Conservation (phyloP, 2,797 vertebrate genomes). For the Myotis pilosus region DNA sequence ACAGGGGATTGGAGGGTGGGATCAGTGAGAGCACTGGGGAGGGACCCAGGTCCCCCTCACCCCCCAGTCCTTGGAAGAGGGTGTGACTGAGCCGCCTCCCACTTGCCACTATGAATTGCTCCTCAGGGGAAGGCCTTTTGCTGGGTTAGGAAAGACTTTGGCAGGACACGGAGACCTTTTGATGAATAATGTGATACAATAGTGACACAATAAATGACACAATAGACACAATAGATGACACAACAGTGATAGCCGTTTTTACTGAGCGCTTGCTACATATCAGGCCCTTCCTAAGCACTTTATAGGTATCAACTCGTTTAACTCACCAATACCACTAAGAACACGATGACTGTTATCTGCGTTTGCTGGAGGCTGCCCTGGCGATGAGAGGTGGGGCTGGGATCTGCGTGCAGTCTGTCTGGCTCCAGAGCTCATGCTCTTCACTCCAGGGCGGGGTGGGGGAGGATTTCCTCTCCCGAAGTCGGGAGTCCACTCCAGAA, state of each 20-base stretch:
- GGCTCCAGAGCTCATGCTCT: neutral
- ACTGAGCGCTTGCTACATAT: neutral
- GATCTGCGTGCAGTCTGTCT: neutral
- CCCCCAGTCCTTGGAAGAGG: neutral
- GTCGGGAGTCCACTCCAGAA: neutral
- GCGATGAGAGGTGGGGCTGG: neutral
- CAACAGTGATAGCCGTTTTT: neutral
- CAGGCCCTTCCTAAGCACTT: neutral
- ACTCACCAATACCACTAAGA: neutral
- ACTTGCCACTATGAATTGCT: neutral
- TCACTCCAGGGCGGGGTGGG: neutral
- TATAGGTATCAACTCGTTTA: neutral
- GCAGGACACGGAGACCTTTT: neutral
- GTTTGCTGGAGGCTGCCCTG: neutral
- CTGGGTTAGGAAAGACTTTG: constrained; percentile 9
- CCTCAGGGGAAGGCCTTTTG: constrained; percentile 1
- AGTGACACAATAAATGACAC: neutral
- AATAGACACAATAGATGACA: neutral
- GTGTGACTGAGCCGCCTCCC: neutral
- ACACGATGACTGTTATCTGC: neutral
- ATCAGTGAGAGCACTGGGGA: neutral
- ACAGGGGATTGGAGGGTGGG: neutral
- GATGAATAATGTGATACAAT: neutral
- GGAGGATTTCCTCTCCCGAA: neutral
- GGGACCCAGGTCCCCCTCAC: neutral